Evolutionary conservation across 2,113 vertebrate species (phyloP), one percentile per base, ranked within the genome.

Genomic region (Bufo gargarizans): DNA sequence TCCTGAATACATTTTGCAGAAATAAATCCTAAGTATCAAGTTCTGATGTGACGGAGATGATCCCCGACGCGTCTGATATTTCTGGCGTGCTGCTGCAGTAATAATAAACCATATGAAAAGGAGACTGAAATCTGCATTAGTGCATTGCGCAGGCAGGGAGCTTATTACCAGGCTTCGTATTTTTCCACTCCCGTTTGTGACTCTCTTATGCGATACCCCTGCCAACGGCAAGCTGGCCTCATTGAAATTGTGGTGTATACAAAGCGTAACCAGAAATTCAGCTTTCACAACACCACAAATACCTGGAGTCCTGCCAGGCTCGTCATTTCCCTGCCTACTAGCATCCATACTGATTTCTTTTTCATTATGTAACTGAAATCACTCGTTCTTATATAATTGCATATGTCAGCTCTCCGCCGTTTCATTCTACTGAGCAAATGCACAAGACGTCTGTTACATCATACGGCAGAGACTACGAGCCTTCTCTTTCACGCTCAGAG

Each of bases 301-400:
- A 82, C 86, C 65, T 88, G 86, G 86, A 82, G 86, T 88, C 45
- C 86, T 88, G 65, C 86, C 86, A 81, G 77, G 19, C 14, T 9
- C n/a, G 13, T 53, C 12, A 16, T 79, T 79, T 55, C 16, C 50
- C 17, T 78, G 59, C 49, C 76, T 71, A 16, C 77, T 80, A 82
- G 56, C 55, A 69, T 71, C 63, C 16, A 56, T 10, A 55, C 53
- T 82, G 78, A 82, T 82, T 72, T 69, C 61, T 63, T 72, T 33
- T 67, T 82, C 12, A 22, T 88, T 82, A 88, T 82, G 77, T 88
- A 88, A 88, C 43, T 50, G 77, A 55, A 82, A 82, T 82, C 74
- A 72, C 61, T 67, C 8, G 12, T 47, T 49, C 45, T 69, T 86
- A n/a, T 69, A 74, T 69, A 74, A 61, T 82, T 71, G 50, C 50